Base-by-base conservation (phyloP, 2,113 vertebrate genomes). In the Excalfactoria chinensis region DNA sequence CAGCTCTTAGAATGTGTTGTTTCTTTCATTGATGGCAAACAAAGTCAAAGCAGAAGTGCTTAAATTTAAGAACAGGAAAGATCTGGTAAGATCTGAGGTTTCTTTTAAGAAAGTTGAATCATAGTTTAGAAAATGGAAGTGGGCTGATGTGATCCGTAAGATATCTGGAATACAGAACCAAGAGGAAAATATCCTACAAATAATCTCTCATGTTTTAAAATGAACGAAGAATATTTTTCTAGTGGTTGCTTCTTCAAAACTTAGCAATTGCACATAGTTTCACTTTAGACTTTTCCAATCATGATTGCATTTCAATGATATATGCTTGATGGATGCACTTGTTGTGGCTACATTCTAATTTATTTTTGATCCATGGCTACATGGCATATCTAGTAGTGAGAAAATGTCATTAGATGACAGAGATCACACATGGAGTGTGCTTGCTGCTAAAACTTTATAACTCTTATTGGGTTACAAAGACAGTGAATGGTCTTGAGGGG, bases 121-220 rank as follows among this genome's bases (percentile, higher is more conserved):
- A 77, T 62, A 51, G 55, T 88, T 89, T 91, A 83, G 55, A 86
- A 92, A 94, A 89, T 72, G 17, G 75, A 84, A 94, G 62, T 30
- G 8, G 48, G 23, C 28, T 73, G 46, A 1, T 84, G 35, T 74
- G 43, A 55, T 93, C 84, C 71, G 30, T 73, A 78, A 75, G 19
- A 73, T 23, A 92, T 87, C 11, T 62, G 43, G 92, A 86, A 62
- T 51, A 41, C 6, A 76, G 44, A 76, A 74, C 64, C 3, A 79
- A 69, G 44, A 66, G 41, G 11, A 20, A 81, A 87, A 75, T 49
- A 62, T n/a, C 32, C n/a, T 30, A 75, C 62, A 90, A 82, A 66
- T 90, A 81, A 66, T 84, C 7, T 64, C n/a, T 88, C 48, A 30
- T 23, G 1, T 20, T 74, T 35, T 73, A 41, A 37, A 86, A 28